These are phyloP conservation scores for Lycopodina hypogea DNA, from an alignment of 37 sponge, comb jelly and placozoan genomes.

Conservation along the genomic window DNA sequence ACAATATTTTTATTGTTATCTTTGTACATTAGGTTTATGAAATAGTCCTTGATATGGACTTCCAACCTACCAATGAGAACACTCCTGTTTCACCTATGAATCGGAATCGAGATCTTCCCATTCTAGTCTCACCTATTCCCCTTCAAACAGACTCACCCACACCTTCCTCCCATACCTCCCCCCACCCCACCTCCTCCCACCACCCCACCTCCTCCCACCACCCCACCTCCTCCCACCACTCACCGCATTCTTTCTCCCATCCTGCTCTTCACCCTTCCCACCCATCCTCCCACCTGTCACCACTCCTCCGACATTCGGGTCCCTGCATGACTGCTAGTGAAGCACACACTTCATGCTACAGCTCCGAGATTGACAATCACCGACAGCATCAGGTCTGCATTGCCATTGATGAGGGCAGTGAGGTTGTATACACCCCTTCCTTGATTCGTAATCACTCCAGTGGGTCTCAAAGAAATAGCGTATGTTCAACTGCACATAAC, in stretches of 20 bases:
- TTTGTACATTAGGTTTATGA: too few species aligned
- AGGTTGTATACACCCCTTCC: neutral
- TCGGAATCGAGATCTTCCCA: neutral
- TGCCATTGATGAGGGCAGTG: conserved; percentile 6
- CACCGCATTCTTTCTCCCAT: neutral
- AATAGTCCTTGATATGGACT: too few species aligned
- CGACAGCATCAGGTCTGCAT: conserved; percentile 4
- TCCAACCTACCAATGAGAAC: too few species aligned
- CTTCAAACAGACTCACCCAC: neutral
- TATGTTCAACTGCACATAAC: conserved; percentile 8
- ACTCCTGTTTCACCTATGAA: neutral
- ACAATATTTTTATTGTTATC: too few species aligned
- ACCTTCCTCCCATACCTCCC: neutral
- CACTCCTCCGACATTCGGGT: neutral
- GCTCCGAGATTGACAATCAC: neutral
- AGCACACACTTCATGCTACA: neutral
- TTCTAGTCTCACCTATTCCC: neutral
- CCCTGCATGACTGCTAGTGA: neutral
- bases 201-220: neutral
- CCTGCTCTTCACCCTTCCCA: neutral
- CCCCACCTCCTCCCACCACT: conserved; percentile 4
- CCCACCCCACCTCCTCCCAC: neutral
- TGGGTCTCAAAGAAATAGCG: conserved; percentile 10
- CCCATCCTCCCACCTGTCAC: neutral
- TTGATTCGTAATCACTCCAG: neutral